phyloP scores from a whole-genome alignment of 2,888 invertebrate species.

The Drosophila prolongata region DNA sequence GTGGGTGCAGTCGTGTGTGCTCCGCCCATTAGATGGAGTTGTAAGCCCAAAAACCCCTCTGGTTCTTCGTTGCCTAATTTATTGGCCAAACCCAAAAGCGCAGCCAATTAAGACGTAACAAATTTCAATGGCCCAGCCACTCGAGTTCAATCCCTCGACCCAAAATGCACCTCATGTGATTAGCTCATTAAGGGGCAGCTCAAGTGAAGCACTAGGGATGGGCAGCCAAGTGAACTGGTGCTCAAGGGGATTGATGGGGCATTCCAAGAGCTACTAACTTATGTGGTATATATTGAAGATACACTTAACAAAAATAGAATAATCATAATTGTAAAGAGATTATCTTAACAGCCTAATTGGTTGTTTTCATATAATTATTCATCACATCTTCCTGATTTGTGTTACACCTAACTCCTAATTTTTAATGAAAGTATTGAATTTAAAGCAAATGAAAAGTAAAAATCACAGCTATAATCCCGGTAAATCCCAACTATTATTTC shows the following conservation, averaged over 20 bases:
- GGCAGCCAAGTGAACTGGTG: slow-evolving; percentile 21
- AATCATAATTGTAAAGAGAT: too few species aligned
- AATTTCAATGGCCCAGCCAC: slow-evolving; percentile 48
- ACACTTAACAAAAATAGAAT: neutral
- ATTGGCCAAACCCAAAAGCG: slow-evolving; percentile 49
- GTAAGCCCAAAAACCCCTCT: slow-evolving; percentile 41
- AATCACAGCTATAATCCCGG: too few species aligned
- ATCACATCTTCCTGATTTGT: too few species aligned
- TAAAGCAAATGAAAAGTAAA: too few species aligned
- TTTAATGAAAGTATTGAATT: too few species aligned
- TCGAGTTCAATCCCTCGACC: slow-evolving; percentile 60
- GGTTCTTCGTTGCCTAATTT: slow-evolving; percentile 49
- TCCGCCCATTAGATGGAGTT: slow-evolving; percentile 55
- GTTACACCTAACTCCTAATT: too few species aligned
- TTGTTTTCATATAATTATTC: too few species aligned
- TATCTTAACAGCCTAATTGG: too few species aligned
- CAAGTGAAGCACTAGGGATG: slow-evolving; percentile 22
- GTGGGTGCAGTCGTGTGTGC: slow-evolving; percentile 54
- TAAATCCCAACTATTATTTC: too few species aligned
- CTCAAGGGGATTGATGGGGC: slow-evolving; percentile 7
- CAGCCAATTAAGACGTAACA: slow-evolving; percentile 74
- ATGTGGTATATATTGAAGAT: neutral
- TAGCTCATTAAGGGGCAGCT: slow-evolving; percentile 71
- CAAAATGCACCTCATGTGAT: slow-evolving; percentile 63
- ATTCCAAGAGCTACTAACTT: neutral